These are phyloP conservation scores for Dipodomys ordii DNA, from an alignment of 2,113 vertebrate genomes.

Conservation along the genomic window DNA sequence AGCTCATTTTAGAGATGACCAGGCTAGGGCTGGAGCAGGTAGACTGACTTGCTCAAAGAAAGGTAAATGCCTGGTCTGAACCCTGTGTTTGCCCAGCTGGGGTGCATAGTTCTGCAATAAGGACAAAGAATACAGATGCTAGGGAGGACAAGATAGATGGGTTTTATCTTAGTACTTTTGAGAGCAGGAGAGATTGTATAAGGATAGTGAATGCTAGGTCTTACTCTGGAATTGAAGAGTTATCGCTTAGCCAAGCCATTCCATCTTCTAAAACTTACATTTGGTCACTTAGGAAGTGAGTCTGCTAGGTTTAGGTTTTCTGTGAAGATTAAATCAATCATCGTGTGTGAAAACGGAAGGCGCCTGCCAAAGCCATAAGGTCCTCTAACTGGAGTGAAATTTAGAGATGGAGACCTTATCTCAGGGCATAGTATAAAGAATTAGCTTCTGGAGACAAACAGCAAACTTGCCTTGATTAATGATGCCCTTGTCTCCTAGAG, in stretches of 20 bases:
- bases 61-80: not conserved
- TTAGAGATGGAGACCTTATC: not conserved
- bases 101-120: not conserved
- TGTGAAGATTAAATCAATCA: not conserved
- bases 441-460: not conserved
- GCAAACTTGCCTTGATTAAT: not conserved
- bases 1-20: not conserved
- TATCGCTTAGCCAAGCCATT: not conserved
- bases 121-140: not conserved
- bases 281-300: not conserved
- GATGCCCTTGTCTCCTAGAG: not conserved
- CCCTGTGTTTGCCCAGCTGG: not conserved
- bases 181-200: not conserved
- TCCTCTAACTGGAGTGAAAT: not conserved
- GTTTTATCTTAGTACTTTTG: not conserved
- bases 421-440: not conserved
- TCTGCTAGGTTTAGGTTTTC: not conserved
- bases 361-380: not conserved
- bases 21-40: not conserved
- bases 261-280: not conserved
- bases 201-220: not conserved
- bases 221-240: not conserved
- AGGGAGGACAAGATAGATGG: not conserved
- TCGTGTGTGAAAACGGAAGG: not conserved
- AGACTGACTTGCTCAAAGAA: not conserved